Conservation (phyloP, 2,888 invertebrate genomes). For the Acholoe squamosa region DNA sequence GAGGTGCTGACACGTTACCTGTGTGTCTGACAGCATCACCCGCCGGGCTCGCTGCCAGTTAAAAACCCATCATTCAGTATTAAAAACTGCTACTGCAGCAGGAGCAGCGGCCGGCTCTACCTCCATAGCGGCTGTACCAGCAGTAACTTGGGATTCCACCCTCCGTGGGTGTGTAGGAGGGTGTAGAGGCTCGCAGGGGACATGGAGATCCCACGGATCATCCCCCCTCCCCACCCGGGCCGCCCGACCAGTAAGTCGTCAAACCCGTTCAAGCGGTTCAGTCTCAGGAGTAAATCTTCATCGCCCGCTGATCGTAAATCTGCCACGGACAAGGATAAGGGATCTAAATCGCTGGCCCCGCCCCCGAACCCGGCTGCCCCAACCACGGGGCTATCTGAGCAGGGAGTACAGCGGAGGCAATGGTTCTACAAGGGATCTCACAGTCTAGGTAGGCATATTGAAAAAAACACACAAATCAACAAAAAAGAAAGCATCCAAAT, state of each 20-base stretch:
- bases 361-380: neutral
- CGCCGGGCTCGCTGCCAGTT: too few relatives aligned
- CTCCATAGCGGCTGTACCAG: too few relatives aligned
- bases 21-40: too few relatives aligned
- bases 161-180: too few relatives aligned
- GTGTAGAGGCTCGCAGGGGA: neutral
- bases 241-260: neutral
- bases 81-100: too few relatives aligned
- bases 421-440: slow-evolving; percentile 64
- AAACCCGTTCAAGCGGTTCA: slow-evolving; percentile 39
- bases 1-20: neutral
- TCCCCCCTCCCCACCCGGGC: slow-evolving; percentile 31
- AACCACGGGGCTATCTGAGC: slow-evolving; percentile 24
- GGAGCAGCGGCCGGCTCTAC: too few relatives aligned
- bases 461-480: too few relatives aligned
- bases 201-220: slow-evolving; percentile 56
- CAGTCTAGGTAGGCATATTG: slow-evolving; percentile 58
- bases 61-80: too few relatives aligned
- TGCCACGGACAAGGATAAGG: neutral
- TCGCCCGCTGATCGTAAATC: neutral
- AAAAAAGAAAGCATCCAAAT: too few relatives aligned
- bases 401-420: slow-evolving; percentile 54
- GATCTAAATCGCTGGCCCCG: neutral
- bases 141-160: too few relatives aligned
- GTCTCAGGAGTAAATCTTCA: slow-evolving; percentile 12